These are phyloP conservation scores for Hydrophis major DNA, from an alignment of 2,797 vertebrate species.

Conservation along the genomic window DNA sequence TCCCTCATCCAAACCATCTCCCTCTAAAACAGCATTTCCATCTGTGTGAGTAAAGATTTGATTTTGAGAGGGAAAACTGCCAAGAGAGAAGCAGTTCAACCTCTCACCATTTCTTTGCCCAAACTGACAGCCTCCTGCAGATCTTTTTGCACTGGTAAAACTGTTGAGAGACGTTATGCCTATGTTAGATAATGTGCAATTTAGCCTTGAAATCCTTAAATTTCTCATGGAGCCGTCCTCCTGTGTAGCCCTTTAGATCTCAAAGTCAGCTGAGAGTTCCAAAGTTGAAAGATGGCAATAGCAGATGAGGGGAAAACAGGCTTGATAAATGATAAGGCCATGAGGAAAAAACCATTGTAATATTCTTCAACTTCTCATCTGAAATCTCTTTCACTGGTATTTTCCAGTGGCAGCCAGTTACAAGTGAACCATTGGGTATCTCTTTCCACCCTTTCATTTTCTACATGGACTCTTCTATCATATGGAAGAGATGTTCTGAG, in stretches of 20 bases:
- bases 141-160: background rate
- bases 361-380: background rate
- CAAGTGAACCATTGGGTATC: background rate
- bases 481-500: background rate
- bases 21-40: background rate
- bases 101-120: background rate
- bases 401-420: background rate
- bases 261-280: background rate
- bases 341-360: background rate
- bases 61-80: background rate
- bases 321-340: background rate
- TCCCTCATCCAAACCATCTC: background rate
- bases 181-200: background rate
- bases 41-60: background rate
- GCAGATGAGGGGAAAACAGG: background rate
- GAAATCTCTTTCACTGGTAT: background rate
- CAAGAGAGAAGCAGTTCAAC: background rate
- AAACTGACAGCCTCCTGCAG: background rate
- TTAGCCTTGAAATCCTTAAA: background rate
- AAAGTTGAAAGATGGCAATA: background rate
- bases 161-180: background rate
- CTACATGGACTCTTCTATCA: background rate
- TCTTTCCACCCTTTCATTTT: background rate
- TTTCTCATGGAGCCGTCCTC: background rate
- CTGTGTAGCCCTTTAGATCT: background rate